A percentile compares a stretch with the other conserved stretches of the same genome.
phyloP scores from a whole-genome alignment of 1,140 invertebrate species.

The Aphelinus atriplicis region DNA sequence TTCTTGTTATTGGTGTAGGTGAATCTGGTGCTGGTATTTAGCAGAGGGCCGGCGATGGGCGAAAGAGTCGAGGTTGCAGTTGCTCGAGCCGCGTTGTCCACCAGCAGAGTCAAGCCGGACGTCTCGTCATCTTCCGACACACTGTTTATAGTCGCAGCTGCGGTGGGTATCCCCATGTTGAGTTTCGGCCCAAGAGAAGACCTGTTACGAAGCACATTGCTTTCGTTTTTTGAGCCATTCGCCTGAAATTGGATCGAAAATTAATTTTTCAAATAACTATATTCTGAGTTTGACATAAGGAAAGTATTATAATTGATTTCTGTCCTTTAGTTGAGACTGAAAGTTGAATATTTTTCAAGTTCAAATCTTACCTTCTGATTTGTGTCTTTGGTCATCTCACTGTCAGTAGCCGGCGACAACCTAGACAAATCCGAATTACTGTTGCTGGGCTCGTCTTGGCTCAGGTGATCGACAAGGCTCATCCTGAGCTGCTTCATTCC shows the following conservation, averaged over 20 bases:
- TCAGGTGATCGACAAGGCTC: conserved; percentile 53
- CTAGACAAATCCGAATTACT: conserved; percentile 58
- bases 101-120: conserved; percentile 52
- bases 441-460: conserved; percentile 60
- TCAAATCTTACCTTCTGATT: conserved; percentile 45
- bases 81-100: conserved; percentile 56
- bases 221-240: too few relatives aligned
- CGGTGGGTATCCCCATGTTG: background rate
- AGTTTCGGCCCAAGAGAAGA: background rate
- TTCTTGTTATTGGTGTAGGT: conserved; percentile 64
- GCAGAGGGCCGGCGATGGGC: conserved; percentile 59
- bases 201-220: too few relatives aligned
- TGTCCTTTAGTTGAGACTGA: too few relatives aligned
- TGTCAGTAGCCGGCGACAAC: conserved; percentile 53
- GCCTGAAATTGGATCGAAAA: too few relatives aligned
- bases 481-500: conserved; percentile 54
- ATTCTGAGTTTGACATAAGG: too few relatives aligned
- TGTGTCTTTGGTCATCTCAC: conserved; percentile 51
- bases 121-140: conserved; percentile 45
- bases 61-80: conserved; percentile 62
- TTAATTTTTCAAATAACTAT: too few relatives aligned
- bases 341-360: too few relatives aligned
- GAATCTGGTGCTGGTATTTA: conserved; percentile 61
- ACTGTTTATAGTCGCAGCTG: background rate
- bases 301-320: too few relatives aligned